Evolutionary conservation across 1,140 invertebrate species (phyloP), one percentile per base, ranked within the genome.

Genomic region (Archivesica marissinica): DNA sequence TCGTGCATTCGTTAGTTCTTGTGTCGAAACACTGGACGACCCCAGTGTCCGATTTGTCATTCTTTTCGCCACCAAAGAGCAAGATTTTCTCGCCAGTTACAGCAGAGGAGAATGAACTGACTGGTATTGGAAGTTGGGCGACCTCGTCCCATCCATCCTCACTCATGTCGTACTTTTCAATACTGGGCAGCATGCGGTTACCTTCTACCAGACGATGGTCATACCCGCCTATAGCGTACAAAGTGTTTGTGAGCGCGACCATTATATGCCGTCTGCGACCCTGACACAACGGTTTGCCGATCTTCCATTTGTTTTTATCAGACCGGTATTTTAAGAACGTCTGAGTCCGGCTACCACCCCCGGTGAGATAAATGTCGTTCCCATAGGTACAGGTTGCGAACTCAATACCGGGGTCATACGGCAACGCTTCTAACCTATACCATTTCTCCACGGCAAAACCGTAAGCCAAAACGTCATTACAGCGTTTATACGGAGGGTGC

Each of bases 381-480:
- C 88, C 89, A 76, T 90, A 89, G 0, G 91, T 89, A 75, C 90
- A 91, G 4, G 90, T 87, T 0, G 90, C 89, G 83, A 92, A 92
- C 68, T 92, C 91, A 28, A 92, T 92, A 7, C 91, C 91, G 0
- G 91, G 91, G 72, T 92, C 91, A 78, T 89, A 91, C 1, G 91
- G 91, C 1, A 92, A 64, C 0, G 88, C 75, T 15, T 90, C 88
- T 9, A 92, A 54, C 56, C 87, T 87, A 56, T 79, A 92, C 91
- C 91, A 92, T 47, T 88, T 85, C 1, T 87, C 80, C 13, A 85
- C 79, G n/a, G 87, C 86, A 77, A 91, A 92, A 72, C 90, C 90
- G 86, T 90, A 92, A 6, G 88, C 90, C 15, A 88, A 86, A 2
- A 91, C 90, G 61, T 90, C 86, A 33, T 89, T 87, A 23, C 89